Conservation (phyloP, 2,113 vertebrate genomes). For the Ciconia stormi region DNA sequence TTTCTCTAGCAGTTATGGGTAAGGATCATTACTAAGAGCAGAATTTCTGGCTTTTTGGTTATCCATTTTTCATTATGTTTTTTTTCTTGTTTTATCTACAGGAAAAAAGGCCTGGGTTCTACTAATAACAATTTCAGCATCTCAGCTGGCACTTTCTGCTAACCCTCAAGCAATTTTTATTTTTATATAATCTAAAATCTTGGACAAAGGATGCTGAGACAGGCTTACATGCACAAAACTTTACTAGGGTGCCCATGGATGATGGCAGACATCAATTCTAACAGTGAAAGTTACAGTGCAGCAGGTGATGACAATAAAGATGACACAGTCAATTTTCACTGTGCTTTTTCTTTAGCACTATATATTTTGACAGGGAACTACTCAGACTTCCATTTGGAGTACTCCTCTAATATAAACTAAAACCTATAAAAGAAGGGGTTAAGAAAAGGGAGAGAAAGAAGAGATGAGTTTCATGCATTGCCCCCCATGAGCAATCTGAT, state of each 20-base stretch:
- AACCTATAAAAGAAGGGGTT: neutral
- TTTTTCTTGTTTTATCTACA: neutral
- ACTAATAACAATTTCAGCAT: neutral
- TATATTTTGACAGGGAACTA: neutral
- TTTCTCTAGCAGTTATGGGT: neutral
- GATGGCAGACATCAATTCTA: neutral
- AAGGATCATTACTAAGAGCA: neutral
- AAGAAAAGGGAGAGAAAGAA: neutral
- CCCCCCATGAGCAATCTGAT: neutral
- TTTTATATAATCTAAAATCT: neutral
- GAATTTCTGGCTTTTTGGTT: neutral
- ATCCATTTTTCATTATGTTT: neutral
- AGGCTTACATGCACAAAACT: constrained; percentile 3
- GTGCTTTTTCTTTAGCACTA: neutral
- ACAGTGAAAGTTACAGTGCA: neutral
- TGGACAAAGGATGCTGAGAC: constrained; percentile 12
- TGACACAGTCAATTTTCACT: neutral
- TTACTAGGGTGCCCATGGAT: neutral
- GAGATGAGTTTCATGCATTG: neutral
- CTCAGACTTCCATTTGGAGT: neutral
- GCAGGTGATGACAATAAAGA: neutral
- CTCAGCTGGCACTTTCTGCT: neutral
- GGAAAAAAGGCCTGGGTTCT: neutral
- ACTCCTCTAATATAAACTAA: neutral
- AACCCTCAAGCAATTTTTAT: neutral